Percentiles rank a stretch among this genome's conserved stretches.
phyloP scores from a whole-genome alignment of 2,113 vertebrate genomes.

The Hypanus sabinus region DNA sequence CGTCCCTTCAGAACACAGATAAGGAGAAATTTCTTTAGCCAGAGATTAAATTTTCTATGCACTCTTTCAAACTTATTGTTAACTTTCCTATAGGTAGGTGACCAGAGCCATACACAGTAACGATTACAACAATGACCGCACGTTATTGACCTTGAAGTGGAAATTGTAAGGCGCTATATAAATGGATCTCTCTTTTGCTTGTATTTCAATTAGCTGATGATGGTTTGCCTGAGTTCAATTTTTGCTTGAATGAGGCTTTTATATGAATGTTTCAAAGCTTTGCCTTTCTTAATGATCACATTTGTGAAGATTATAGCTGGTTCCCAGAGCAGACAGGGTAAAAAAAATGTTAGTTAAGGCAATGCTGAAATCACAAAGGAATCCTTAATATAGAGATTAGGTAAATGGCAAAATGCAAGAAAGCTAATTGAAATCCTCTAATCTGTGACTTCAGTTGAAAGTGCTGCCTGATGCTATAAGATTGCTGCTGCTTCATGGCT shows the following conservation, averaged over 20 bases:
- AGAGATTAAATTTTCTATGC: no score
- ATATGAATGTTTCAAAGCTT: background rate
- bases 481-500: background rate
- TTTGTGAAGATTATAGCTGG: constrained; percentile 13
- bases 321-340: background rate
- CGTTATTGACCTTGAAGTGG: no score
- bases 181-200: no score
- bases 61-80: no score
- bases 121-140: no score
- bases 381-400: constrained; percentile 26
- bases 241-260: background rate
- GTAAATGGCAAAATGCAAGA: constrained; percentile 28
- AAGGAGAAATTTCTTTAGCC: no score
- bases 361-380: background rate
- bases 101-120: no score
- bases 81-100: no score
- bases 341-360: constrained; percentile 17
- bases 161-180: no score
- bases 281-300: background rate
- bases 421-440: constrained; percentile 31
- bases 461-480: constrained; percentile 8
- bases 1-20: no score
- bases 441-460: constrained; percentile 31
- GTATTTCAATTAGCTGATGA: constrained; percentile 9
- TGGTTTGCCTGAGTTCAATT: background rate